These are phyloP conservation scores for Hetaerina americana DNA, from an alignment of 1,140 invertebrate species.

Conservation along the genomic window DNA sequence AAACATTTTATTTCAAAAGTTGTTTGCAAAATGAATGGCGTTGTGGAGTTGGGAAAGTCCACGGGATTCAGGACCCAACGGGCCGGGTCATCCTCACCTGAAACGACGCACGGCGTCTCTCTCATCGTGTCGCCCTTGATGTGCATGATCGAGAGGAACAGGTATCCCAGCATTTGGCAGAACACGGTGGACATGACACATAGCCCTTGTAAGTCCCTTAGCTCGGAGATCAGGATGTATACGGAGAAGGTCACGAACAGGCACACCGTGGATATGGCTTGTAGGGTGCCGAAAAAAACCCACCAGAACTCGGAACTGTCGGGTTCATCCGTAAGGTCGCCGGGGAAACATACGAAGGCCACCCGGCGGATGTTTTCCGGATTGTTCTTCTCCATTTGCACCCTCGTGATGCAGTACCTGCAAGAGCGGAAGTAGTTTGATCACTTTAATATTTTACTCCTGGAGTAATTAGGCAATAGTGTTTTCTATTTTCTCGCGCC, in stretches of 20 bases:
- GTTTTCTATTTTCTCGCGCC: no score
- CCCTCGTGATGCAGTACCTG: not conserved
- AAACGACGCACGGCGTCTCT: constrained; percentile 29
- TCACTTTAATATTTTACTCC: no score
- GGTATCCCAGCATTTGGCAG: constrained; percentile 39
- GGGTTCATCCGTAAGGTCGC: constrained; percentile 21
- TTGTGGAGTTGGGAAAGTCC: no score
- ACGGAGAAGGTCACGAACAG: constrained; percentile 39
- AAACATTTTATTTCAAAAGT: no score
- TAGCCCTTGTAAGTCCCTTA: constrained; percentile 38
- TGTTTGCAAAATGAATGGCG: no score
- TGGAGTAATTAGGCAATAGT: no score
- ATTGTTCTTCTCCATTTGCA: not conserved
- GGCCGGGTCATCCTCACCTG: no score
- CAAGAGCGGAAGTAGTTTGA: not conserved
- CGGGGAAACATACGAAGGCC: constrained; percentile 40
- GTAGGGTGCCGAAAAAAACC: constrained; percentile 26
- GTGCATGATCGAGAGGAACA: constrained; percentile 38
- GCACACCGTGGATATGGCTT: constrained; percentile 42
- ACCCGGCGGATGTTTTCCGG: constrained; percentile 11
- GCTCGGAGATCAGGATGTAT: constrained; percentile 40
- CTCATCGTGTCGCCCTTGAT: constrained; percentile 17
- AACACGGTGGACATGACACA: constrained; percentile 39
- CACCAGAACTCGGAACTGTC: constrained; percentile 9
- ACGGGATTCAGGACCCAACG: no score